Evolutionary conservation across 2,113 vertebrate genomes (phyloP), one percentile per base, ranked within the genome.

Genomic region (Collichthys lucidus): DNA sequence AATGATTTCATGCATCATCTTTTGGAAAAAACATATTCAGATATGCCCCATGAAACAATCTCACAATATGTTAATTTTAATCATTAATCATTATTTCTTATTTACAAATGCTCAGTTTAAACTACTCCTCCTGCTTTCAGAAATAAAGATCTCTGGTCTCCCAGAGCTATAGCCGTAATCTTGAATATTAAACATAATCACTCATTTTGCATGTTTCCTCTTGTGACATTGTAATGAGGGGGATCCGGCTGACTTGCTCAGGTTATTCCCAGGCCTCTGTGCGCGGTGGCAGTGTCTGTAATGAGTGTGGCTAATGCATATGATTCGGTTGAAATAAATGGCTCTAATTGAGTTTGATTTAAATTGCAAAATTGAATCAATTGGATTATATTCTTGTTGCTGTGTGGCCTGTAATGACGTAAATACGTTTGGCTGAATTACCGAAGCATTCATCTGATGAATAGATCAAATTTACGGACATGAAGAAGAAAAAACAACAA

Each of bases 171-270:
- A 61, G n/a, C 59, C 15, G 0, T 60, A n/a, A 42, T 77, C 14
- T 61, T 72, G 64, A 87, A 89, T 82, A 83, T 76, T 60, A 17
- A 84, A 65, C 26, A 50, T 16, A 60, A 64, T 40, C 16, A 75
- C 74, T 74, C 2, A 89, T 86, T 84, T 89, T 85, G 20, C 35
- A 84, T 80, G 42, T 44, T 49, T 77, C 17, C 57, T 47, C 40
- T 49, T 53, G 56, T 66, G 56, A 79, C 26, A 61, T 15, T 71
- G 61, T 59, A 66, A 73, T 42, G 8, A 62, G 35, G 11, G 11
- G n/a, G 49, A 53, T 56, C 10, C 55, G 55, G 59, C 65, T 24
- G 77, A 77, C 31, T 64, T 19, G 31, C 40, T 74, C 22, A 73
- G 15, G 44, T 29, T 53, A 64, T 46, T 60, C 40, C 63, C 31